phyloP scores from a whole-genome alignment of 2,113 vertebrate species.

The Dromiciops gliroides region DNA sequence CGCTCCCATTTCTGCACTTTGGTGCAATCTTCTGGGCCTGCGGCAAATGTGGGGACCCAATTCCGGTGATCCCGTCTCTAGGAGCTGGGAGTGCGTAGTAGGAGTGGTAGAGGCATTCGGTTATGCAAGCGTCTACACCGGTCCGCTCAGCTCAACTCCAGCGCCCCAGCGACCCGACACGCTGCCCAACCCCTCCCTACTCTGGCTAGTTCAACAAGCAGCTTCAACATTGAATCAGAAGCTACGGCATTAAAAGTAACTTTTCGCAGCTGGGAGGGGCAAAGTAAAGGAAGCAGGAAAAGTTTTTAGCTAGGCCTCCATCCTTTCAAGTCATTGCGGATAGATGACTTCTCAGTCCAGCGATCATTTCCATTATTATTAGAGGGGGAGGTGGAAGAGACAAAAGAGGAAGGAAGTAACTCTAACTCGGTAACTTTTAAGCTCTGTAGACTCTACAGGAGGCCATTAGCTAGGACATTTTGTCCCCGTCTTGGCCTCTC shows the following conservation, averaged over 20 bases:
- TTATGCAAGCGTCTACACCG: neutral
- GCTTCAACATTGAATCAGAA: neutral
- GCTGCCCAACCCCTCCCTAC: neutral
- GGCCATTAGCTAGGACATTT: neutral
- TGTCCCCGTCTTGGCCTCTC: neutral
- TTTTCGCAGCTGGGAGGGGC: neutral
- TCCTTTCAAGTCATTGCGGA: neutral
- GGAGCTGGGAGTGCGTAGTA: neutral
- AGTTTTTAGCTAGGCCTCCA: neutral
- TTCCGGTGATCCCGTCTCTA: neutral
- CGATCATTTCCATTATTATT: neutral
- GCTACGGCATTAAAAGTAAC: neutral
- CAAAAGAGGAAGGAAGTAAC: neutral
- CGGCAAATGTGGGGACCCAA: neutral
- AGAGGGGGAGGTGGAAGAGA: neutral
- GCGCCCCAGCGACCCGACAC: too few species aligned
- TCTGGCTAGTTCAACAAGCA: neutral
- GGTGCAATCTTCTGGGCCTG: neutral
- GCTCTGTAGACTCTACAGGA: neutral
- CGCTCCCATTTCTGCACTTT: neutral
- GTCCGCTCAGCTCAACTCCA: neutral
- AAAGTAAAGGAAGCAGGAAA: neutral
- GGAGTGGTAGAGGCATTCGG: neutral
- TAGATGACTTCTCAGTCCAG: neutral
- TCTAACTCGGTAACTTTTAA: neutral